These are phyloP conservation scores for Bradynema listronoti DNA, from an alignment of 1,140 invertebrate genomes.

Conservation along the genomic window DNA sequence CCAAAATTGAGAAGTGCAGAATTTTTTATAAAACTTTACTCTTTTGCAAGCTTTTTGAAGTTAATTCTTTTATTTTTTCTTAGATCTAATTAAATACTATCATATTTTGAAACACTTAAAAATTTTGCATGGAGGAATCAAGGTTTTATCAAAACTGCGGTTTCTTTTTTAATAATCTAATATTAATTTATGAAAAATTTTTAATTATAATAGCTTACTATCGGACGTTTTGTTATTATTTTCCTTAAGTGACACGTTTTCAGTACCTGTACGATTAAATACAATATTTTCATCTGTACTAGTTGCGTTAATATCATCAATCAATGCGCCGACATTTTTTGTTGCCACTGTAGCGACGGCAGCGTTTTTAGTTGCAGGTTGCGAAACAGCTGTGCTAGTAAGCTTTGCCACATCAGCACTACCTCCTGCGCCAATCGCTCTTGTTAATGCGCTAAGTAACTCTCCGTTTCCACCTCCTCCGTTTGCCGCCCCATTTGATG, in stretches of 20 bases:
- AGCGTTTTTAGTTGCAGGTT: too few relatives aligned
- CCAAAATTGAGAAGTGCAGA: not conserved
- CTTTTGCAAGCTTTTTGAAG: not conserved
- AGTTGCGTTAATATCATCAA: too few relatives aligned
- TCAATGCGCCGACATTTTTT: constrained; percentile 19
- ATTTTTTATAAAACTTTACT: not conserved
- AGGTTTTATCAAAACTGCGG: constrained; percentile 7
- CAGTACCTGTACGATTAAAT: not conserved
- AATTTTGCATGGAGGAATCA: constrained; percentile 6
- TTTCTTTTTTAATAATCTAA: constrained; percentile 10
- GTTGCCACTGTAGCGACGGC: constrained; percentile 21
- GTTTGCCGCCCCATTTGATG: constrained; percentile 7
- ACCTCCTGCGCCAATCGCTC: constrained; percentile 28
- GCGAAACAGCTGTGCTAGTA: constrained; percentile 44
- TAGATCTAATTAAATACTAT: not conserved
- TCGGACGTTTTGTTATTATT: not conserved
- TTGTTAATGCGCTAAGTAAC: constrained; percentile 36
- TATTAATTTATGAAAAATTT: too few relatives aligned
- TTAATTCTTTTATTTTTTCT: not conserved
- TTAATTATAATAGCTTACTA: constrained; percentile 4
- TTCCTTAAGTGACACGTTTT: not conserved
- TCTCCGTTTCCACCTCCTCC: constrained; percentile 29
- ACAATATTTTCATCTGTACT: constrained; percentile 30
- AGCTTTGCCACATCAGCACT: constrained; percentile 33
- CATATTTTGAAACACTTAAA: not conserved